Evolutionary conservation across 2,888 invertebrate species (phyloP).

Genomic region (Eurytoma adleriae): DNA sequence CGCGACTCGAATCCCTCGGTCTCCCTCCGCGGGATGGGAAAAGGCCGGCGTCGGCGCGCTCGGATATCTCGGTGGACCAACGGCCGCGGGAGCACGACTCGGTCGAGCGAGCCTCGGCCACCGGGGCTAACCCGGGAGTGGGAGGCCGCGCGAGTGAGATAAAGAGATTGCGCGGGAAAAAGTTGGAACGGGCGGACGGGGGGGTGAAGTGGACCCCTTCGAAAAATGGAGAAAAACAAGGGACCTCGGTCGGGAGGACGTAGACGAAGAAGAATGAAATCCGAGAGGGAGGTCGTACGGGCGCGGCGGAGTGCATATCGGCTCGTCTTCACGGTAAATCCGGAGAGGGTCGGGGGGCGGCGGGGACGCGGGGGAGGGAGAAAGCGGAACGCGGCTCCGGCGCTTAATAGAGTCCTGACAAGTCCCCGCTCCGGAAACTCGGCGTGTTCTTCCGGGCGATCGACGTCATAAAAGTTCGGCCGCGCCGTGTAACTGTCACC

Average conservation of each 20-base stretch:
- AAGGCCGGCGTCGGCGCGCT: constrained; percentile 31
- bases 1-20: background rate
- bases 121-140: background rate
- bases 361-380: too few relatives aligned
- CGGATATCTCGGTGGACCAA: constrained; percentile 17
- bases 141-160: background rate
- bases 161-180: constrained; percentile 4
- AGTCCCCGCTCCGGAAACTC: constrained; percentile 57
- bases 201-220: too few relatives aligned
- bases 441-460: constrained; percentile 60
- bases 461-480: constrained; percentile 59
- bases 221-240: constrained; percentile 29
- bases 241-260: background rate
- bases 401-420: constrained; percentile 63
- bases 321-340: constrained; percentile 19
- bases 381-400: background rate
- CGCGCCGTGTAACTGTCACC: constrained; percentile 42
- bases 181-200: background rate
- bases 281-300: background rate
- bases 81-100: constrained; percentile 9
- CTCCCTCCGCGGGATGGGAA: constrained; percentile 9
- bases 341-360: background rate
- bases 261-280: constrained; percentile 49
- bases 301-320: constrained; percentile 20
- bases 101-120: background rate